Base-by-base conservation (phyloP, 2,113 vertebrate genomes). In the Morone saxatilis region DNA sequence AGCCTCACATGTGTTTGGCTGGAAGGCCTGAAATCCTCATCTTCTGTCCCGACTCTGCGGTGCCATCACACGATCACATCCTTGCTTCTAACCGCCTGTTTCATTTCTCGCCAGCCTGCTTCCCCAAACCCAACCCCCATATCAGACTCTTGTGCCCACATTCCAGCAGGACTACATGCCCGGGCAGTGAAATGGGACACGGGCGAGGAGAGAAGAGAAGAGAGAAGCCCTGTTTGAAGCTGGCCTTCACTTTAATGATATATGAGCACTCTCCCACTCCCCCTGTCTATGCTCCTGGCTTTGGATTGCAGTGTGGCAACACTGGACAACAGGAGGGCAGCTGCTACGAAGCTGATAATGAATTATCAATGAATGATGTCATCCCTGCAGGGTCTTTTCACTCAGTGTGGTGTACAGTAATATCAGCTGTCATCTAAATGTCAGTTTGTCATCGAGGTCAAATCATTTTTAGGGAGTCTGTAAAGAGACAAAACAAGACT, bases 211-310 rank as follows among this genome's bases (percentile, higher is more conserved):
- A 91, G 92, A 91, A 83, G 88, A 80, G 87, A 85, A 65, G 86
- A 93, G 90, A 88, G 89, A 86, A 84, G 92, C 71, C 69, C 90
- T 76, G 91, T 95, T 95, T 94, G 92, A 95, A 94, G 93, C 88
- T 91, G 92, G 93, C 93, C 91, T 94, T 94, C 88, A 89, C 69
- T 92, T 94, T 91, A 92, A 92, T 95, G 94, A 95, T 93, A 94
- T 93, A 92, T 85, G 92, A 94, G 88, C 81, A 66, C 72, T 17
- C 63, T 3, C 47, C 56, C 61, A 45, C 31, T 17, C 31, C 57
- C 16, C 61, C 51, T 59, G 78, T 86, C 76, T 88, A 76, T 86
- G 83, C 76, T 74, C 68, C 84, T 84, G 91, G 77, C 78, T 86
- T 87, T 85, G 86, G 90, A 91, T 91, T 84, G 84, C 85, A 71